These are phyloP conservation scores for Agriopis marginaria DNA, from an alignment of 2,888 invertebrate species.

Conservation along the genomic window DNA sequence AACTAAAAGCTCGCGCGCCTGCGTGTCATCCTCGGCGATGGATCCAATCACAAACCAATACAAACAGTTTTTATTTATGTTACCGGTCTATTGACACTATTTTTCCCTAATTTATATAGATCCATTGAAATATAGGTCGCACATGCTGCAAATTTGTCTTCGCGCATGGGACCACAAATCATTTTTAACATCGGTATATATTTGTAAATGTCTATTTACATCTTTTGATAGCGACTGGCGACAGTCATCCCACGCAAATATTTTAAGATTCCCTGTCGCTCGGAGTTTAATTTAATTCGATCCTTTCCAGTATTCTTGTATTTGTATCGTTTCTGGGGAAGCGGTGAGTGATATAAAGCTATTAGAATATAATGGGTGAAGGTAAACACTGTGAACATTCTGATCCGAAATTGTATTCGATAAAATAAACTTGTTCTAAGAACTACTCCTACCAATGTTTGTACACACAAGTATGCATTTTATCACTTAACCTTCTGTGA, in stretches of 20 bases:
- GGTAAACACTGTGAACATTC: constrained; percentile 37
- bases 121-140: constrained; percentile 31
- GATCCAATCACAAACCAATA: constrained; percentile 53
- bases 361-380: constrained; percentile 33
- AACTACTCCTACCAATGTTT: constrained; percentile 1
- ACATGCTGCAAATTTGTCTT: constrained; percentile 32
- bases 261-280: constrained; percentile 44
- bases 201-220: constrained; percentile 42
- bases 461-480: background rate
- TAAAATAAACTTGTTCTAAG: constrained; percentile 31
- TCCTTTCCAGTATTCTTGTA: constrained; percentile 19
- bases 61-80: constrained; percentile 44
- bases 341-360: constrained; percentile 26
- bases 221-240: constrained; percentile 49
- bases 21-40: constrained; percentile 58
- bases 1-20: constrained; percentile 62
- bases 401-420: constrained; percentile 30
- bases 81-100: constrained; percentile 43
- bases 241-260: constrained; percentile 54
- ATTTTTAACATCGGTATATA: constrained; percentile 34
- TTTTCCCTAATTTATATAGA: constrained; percentile 26
- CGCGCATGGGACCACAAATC: constrained; percentile 31
- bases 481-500: background rate
- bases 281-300: constrained; percentile 30
- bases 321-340: constrained; percentile 29